phyloP scores from a whole-genome alignment of 2,888 invertebrate species.

The Cryptus armator region DNA sequence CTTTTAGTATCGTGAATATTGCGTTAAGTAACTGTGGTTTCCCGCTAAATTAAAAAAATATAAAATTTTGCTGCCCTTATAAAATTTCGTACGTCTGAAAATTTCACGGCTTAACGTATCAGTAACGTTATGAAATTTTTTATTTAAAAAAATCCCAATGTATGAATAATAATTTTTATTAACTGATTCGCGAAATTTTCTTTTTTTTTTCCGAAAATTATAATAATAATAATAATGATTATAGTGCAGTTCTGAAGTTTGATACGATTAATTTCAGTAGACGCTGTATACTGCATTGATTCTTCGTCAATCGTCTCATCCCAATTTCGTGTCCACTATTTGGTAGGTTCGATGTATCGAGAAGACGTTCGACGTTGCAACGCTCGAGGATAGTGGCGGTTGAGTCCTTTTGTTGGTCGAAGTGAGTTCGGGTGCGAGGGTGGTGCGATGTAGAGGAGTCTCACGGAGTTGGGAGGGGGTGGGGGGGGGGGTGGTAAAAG shows the following conservation, averaged over 20 bases:
- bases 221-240: not conserved
- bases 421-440: slow-evolving; percentile 37
- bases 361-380: not conserved
- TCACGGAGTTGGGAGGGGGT: slow-evolving; percentile 27
- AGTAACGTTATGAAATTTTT: too few species aligned
- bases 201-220: too few species aligned
- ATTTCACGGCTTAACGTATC: too few species aligned
- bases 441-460: slow-evolving; percentile 19
- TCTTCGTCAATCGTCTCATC: not conserved
- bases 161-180: too few species aligned
- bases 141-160: too few species aligned
- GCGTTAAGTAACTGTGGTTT: too few species aligned
- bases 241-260: not conserved
- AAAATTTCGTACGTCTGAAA: too few species aligned
- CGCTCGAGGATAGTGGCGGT: slow-evolving; percentile 12
- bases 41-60: too few species aligned
- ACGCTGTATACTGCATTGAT: not conserved
- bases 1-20: not conserved
- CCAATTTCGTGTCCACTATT: slow-evolving; percentile 16
- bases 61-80: too few species aligned
- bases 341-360: not conserved
- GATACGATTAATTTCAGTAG: not conserved
- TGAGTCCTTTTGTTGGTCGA: slow-evolving; percentile 17
- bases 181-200: too few species aligned
- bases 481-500: slow-evolving; percentile 6